A percentile compares a stretch with the other conserved stretches of the same genome.
Evolutionary conservation across 2,888 invertebrate genomes (phyloP).

Genomic region (Drosophila tripunctata): DNA sequence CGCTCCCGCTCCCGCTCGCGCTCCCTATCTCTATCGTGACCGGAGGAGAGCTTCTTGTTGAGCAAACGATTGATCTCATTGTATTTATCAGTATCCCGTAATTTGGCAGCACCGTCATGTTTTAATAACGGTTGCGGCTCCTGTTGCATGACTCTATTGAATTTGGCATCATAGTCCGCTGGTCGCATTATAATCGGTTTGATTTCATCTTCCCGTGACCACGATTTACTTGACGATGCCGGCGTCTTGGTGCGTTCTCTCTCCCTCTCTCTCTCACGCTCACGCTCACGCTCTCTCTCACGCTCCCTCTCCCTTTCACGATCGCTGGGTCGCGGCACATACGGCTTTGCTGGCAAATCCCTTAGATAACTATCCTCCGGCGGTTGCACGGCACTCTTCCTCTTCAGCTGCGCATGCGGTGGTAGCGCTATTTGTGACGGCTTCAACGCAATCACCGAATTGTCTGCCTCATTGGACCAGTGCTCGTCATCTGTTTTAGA

Average conservation of each 20-base stretch:
- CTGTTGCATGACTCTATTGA: slow-evolving; percentile 82
- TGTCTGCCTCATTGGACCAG: slow-evolving; percentile 84
- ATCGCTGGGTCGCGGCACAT: slow-evolving; percentile 69
- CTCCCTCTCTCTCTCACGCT: slow-evolving; percentile 50
- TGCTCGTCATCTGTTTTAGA: slow-evolving; percentile 81
- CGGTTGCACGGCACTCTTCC: slow-evolving; percentile 82
- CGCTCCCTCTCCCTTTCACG: slow-evolving; percentile 50
- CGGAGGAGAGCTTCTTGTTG: slow-evolving; percentile 80
- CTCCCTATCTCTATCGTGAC: slow-evolving; percentile 48
- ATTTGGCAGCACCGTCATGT: slow-evolving; percentile 53
- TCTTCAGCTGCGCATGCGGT: slow-evolving; percentile 79
- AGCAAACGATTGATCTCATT: slow-evolving; percentile 81
- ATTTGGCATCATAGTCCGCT: slow-evolving; percentile 83
- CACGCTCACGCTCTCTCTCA: slow-evolving; percentile 36
- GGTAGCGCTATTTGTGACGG: slow-evolving; percentile 82
- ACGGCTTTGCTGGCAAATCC: slow-evolving; percentile 83
- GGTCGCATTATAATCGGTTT: slow-evolving; percentile 84
- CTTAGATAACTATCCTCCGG: slow-evolving; percentile 83
- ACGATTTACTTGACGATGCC: slow-evolving; percentile 61
- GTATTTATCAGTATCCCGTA: slow-evolving; percentile 81
- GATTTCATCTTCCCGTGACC: slow-evolving; percentile 83
- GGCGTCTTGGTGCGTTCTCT: slow-evolving; percentile 58
- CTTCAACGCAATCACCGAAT: slow-evolving; percentile 83
- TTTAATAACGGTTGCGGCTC: slow-evolving; percentile 62
- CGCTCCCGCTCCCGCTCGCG: slow-evolving; percentile 39